Conservation (phyloP, 2,113 vertebrate species). For the Colaptes auratus region DNA sequence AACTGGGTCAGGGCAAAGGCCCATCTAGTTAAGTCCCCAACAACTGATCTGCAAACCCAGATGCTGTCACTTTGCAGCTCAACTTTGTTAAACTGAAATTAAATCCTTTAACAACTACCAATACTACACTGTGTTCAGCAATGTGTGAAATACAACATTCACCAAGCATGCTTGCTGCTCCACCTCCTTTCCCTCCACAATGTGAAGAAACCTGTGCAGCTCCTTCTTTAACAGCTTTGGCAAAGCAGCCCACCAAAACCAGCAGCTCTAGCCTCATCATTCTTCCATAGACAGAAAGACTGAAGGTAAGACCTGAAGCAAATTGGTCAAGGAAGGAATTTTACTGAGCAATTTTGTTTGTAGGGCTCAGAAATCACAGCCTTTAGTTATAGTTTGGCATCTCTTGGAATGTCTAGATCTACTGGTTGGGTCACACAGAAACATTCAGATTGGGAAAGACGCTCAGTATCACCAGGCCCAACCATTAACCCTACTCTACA, state of each 20-base stretch:
- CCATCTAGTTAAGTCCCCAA: neutral
- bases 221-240: neutral
- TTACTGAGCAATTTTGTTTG: neutral
- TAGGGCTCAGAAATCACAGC: neutral
- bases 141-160: neutral
- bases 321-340: neutral
- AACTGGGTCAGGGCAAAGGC: neutral
- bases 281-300: neutral
- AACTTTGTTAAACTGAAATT: neutral
- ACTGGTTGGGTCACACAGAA: neutral
- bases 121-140: neutral
- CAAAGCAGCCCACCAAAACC: neutral
- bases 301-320: accelerated
- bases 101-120: neutral
- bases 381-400: neutral
- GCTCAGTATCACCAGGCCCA: too few species aligned
- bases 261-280: neutral
- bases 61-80: neutral
- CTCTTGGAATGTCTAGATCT: neutral
- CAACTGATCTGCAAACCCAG: neutral
- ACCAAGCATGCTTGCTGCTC: neutral
- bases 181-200: neutral
- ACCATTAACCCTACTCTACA: too few species aligned
- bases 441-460: too few species aligned
- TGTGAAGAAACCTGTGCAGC: neutral